A percentile compares a stretch with the other conserved stretches of the same genome.
Conservation (phyloP, 2,888 invertebrate genomes). For the Eupithecia insigniata region DNA sequence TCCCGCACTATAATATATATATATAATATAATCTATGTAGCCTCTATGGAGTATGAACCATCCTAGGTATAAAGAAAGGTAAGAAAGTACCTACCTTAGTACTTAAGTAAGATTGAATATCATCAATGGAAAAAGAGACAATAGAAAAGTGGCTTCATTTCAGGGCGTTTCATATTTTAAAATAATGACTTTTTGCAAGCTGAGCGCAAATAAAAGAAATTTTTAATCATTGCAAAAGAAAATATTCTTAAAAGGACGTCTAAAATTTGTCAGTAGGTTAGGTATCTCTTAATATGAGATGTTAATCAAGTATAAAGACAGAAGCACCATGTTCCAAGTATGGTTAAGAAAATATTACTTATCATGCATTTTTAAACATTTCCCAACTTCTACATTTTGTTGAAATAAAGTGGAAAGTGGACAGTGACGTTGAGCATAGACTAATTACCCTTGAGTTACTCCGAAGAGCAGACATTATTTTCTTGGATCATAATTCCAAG, state of each 20-base stretch:
- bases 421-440: too few species aligned
- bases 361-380: too few species aligned
- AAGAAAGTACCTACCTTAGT: neutral
- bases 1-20: too few species aligned
- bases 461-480: too few species aligned
- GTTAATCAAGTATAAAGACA: neutral
- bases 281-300: neutral
- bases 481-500: too few species aligned
- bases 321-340: neutral
- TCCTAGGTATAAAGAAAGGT: neutral
- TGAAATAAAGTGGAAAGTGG: too few species aligned
- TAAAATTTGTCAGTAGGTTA: slow-evolving; percentile 13
- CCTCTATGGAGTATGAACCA: neutral
- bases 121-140: slow-evolving; percentile 39
- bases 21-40: too few species aligned
- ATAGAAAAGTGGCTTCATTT: slow-evolving; percentile 38
- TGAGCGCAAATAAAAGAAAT: slow-evolving; percentile 46
- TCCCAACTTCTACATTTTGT: too few species aligned
- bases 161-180: slow-evolving; percentile 53
- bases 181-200: slow-evolving; percentile 54
- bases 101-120: slow-evolving; percentile 35
- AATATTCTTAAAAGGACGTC: slow-evolving; percentile 7
- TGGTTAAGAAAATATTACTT: too few species aligned
- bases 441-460: too few species aligned
- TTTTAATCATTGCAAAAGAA: slow-evolving; percentile 24